Evolutionary conservation across 2,113 vertebrate species (phyloP).

Genomic region (Chrysemys picta): DNA sequence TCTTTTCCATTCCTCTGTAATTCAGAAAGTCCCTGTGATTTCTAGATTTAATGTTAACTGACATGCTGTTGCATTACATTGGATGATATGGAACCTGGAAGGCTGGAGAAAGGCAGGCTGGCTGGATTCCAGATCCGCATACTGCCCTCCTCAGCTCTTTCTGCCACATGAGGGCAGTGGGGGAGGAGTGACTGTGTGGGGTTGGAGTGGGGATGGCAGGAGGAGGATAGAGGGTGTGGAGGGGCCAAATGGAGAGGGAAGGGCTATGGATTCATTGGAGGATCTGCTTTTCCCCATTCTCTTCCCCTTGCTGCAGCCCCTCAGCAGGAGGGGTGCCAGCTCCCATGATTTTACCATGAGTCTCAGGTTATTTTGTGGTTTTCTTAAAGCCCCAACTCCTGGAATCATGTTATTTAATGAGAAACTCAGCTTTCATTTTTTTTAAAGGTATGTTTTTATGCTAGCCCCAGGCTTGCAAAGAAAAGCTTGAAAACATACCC

Average conservation of each 20-base stretch:
- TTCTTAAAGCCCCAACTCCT: neutral
- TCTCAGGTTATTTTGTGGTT: neutral
- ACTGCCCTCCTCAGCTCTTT: neutral
- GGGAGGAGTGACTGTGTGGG: neutral
- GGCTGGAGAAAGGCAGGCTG: too few species aligned
- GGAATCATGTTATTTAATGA: neutral
- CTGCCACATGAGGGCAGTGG: neutral
- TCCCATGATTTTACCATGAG: too few species aligned
- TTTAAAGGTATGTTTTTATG: too few species aligned
- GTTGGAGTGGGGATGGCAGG: neutral
- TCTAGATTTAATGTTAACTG: neutral
- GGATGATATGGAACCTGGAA: neutral
- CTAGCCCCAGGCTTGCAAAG: too few species aligned
- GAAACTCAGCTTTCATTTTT: neutral
- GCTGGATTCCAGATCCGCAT: too few species aligned
- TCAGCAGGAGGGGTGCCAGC: neutral
- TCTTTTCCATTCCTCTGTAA: neutral
- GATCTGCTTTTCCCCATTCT: neutral
- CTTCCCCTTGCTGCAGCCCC: neutral
- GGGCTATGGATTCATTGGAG: neutral
- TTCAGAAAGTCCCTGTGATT: neutral
- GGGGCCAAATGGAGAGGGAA: neutral
- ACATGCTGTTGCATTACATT: neutral
- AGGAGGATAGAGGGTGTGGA: neutral
- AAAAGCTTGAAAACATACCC: too few species aligned